Conservation (phyloP, 2,888 invertebrate species). For the Drosophila lacicola region DNA sequence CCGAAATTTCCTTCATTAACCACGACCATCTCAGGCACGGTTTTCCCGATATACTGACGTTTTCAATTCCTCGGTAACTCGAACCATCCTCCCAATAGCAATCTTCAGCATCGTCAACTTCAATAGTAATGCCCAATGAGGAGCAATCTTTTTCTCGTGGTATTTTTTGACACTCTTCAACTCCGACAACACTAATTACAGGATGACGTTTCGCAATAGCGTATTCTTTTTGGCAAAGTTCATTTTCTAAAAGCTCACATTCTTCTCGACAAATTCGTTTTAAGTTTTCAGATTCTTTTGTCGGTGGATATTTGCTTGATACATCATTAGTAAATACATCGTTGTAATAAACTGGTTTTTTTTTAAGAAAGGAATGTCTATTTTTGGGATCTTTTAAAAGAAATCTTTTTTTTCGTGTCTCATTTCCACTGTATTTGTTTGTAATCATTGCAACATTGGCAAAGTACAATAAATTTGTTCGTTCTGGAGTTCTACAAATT, state of each 20-base stretch:
- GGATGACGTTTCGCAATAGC: constrained; percentile 97
- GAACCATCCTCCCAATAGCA: constrained; percentile 96
- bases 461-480: constrained; percentile 87
- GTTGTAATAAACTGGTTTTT: constrained; percentile 81
- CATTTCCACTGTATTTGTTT: constrained; percentile 43
- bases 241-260: constrained; percentile 96
- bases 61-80: constrained; percentile 93
- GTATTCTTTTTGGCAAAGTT: constrained; percentile 96
- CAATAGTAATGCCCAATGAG: constrained; percentile 84
- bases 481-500: constrained; percentile 91
- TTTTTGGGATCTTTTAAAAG: constrained; percentile 76
- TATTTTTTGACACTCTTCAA: constrained; percentile 90
- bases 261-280: constrained; percentile 95
- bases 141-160: constrained; percentile 84
- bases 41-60: constrained; percentile 89
- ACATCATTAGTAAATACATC: constrained; percentile 83
- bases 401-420: constrained; percentile 73
- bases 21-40: constrained; percentile 95
- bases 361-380: constrained; percentile 75
- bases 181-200: constrained; percentile 92
- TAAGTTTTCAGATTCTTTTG: constrained; percentile 87
- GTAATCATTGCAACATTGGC: constrained; percentile 86
- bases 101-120: constrained; percentile 89
- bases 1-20: constrained; percentile 91
- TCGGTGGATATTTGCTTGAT: constrained; percentile 84